Percentiles rank a stretch among this genome's conserved stretches.
Evolutionary conservation across 1,140 invertebrate species (phyloP).

Genomic region (Brachionus rubens): DNA sequence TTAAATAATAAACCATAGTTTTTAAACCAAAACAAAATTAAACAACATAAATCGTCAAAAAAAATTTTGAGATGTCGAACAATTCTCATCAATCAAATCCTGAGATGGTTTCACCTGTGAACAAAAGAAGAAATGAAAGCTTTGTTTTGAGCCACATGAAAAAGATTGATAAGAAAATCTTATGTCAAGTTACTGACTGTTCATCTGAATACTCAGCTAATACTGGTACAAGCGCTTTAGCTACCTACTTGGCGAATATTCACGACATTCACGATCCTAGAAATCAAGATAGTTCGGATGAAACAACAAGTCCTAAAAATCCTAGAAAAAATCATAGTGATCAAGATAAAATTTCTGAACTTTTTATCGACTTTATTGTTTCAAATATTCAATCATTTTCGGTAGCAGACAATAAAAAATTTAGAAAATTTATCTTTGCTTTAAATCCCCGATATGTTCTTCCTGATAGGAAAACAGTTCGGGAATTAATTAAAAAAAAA

Average conservation of each 20-base stretch:
- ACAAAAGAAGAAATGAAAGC: neutral
- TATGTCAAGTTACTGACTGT: neutral
- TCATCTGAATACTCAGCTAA: neutral
- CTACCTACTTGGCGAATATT: neutral
- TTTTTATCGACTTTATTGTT: constrained; percentile 4
- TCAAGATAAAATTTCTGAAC: neutral
- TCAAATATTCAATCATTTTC: constrained; percentile 11
- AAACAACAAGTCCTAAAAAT: constrained; percentile 2
- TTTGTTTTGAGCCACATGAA: neutral
- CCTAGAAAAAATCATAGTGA: neutral
- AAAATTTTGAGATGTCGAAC: too few species aligned
- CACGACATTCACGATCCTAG: neutral
- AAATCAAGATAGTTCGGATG: neutral
- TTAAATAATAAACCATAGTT: too few species aligned
- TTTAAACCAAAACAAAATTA: too few species aligned
- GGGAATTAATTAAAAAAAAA: constrained; percentile 1
- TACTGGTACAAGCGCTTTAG: neutral
- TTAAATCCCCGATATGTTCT: constrained; percentile 12
- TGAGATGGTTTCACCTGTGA: neutral
- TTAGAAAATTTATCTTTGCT: constrained; percentile 28
- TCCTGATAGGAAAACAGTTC: neutral
- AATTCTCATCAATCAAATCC: too few species aligned
- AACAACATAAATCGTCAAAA: too few species aligned
- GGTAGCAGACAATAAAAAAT: constrained; percentile 13
- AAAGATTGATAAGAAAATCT: neutral